Base-by-base conservation (phyloP, 2,113 vertebrate genomes). In the Takifugu bimaculatus region DNA sequence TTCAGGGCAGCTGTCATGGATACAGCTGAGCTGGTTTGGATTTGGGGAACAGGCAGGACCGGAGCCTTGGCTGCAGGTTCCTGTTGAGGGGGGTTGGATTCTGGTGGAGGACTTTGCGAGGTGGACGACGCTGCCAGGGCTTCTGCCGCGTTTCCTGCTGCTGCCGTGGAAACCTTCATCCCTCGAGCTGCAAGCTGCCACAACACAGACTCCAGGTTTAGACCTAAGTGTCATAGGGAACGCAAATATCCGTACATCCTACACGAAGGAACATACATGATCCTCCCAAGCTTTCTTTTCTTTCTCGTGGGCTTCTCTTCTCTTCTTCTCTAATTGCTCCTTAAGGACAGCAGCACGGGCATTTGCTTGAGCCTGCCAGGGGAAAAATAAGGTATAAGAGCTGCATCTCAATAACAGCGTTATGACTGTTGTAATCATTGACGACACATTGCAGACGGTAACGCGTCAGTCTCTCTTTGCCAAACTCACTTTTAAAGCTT, bases 1-100 rank as follows among this genome's bases (percentile, higher is more conserved):
- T 94, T 96, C 86, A 99, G 88, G 54, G 96, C 97, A 55, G 92
- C 94, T 14, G 96, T 96, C 91, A 99, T 94, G 69, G 96, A 97
- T 83, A 99, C 94, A 54, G 88, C 87, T 13, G 91, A 90, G 60
- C 70, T 75, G 65, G 70, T 50, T 35, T 32, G 52, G 57, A 87
- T 70, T 73, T 88, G 91, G 58, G 84, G n/a, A 58, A 77, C 60
- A 66, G 88, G 62, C 0, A 77, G 90, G 13, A 79, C 84, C 0
- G 79, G 85, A 26, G 88, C 76, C 81, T 89, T 91, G 65, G 88
- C 72, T 70, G 84, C 84, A 52, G 54, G 15, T 51, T 93, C 93
- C 57, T 84, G 88, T 9, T 84, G 75, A 54, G 77, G 84, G 63
- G 81, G 73, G 39, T 70, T 13, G 63, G 86, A 65, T 15, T 77